Evolutionary conservation across 2,797 vertebrate species (phyloP), one percentile per base, ranked within the genome.

Genomic region (Gymnoscopelus microlampas): DNA sequence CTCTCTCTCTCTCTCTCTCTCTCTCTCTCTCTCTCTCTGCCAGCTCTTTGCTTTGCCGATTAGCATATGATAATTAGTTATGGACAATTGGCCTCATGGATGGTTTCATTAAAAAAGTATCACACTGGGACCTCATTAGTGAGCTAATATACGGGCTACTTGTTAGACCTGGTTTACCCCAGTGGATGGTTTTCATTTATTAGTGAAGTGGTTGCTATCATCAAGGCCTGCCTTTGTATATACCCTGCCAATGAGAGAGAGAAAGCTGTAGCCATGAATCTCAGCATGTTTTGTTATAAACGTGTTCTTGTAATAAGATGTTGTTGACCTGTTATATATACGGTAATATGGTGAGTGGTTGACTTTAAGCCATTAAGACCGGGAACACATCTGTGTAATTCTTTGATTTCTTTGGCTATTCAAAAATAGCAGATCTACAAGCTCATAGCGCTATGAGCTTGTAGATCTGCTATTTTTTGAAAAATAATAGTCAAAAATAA

Each of bases 41-140:
- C 74, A 82, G 75, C 78, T 80, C 82, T 87, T 89, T 77, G 61
- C 71, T 81, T 84, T 79, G 78, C 78, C 67, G 85, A 92, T 93
- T 92, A 92, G 84, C 88, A 90, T 88, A 91, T 91, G 85, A 89
- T 92, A 93, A 94, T 94, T 93, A 92, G 90, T 91, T 88, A 85
- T 91, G 90, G 91, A 88, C 89, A 87, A 88, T 93, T 93, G 92
- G 86, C 81, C 88, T 88, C 88, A 77, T 89, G 87, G 90, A 92
- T 92, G 84, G 88, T 92, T 92, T 91, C 90, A 93, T 92, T 93
- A 92, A 89, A 90, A 8, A 89, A 69, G 74, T 74, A 86, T 87
- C 88, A 85, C 87, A 83, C 88, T 90, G 90, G 87, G 92, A 92
- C 79, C 86, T 93, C 88, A 91, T 93, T 93, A 93, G 84, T 79